Base-by-base conservation (phyloP, 2,888 invertebrate genomes). In the Pollenia amentaria region DNA sequence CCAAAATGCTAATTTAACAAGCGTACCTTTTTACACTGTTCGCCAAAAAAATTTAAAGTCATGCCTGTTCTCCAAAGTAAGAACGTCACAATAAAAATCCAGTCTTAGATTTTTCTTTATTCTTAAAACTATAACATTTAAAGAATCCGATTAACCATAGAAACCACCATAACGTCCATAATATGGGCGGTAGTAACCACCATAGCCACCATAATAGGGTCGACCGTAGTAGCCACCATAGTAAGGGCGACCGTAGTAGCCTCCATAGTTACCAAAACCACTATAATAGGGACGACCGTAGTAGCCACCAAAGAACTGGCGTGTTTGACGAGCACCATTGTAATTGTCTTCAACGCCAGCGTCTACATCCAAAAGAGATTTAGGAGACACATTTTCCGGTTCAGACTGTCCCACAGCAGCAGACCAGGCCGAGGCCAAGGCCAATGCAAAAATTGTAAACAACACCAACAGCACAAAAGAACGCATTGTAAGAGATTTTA, bases 341-440 rank as follows among this genome's bases (percentile, higher is more conserved):
- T 29, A 67, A 11, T 18, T 73, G 10, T 85, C 48, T 0, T 51
- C 79, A 55, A 70, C 73, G 18, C 65, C 73, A 6, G 86, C 85
- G 82, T 90, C 90, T 42, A 88, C 89, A 11, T 80, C 81, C 44
- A 89, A 65, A 8, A 90, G 75, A 7, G 62, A 64, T 51, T 16
- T 42, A 7, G 65, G 69, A 3, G 81, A 86, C 75, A 44, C 46
- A 44, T 79, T 67, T 42, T 38, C 67, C 2, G 70, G 69, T 51
- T 60, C 60, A 48, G 48, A 46, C 44, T 80, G 79, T n/a, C 57
- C 82, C 0, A 85, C 29, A 46, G 69, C 65, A 12, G 76, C 81
- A 2, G 73, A 64, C 64, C 77, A 65, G 11, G 42, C 51, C 80
- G 80, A 48, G 11, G 76, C 65, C 75, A 87, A 53, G 9, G 48